phyloP scores from a whole-genome alignment of 2,888 invertebrate genomes.

The Thereva unica region DNA sequence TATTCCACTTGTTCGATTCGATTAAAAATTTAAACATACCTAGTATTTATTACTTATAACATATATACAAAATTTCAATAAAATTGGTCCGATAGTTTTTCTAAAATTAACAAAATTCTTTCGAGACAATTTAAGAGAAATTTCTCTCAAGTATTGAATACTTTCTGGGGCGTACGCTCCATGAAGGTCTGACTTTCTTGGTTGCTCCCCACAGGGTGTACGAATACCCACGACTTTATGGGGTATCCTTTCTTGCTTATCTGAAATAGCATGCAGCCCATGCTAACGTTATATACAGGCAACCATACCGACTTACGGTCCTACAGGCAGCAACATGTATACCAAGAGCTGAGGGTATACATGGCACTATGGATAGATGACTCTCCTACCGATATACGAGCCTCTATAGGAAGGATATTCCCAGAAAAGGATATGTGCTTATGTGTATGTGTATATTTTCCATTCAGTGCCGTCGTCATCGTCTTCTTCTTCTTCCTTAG shows the following conservation, averaged over 20 bases:
- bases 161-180: constrained; percentile 40
- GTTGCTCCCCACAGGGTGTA: not conserved
- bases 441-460: constrained; percentile 13
- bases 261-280: constrained; percentile 45
- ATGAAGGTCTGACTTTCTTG: constrained; percentile 21
- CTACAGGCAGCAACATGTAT: constrained; percentile 33
- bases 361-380: constrained; percentile 27
- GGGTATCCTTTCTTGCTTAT: constrained; percentile 43
- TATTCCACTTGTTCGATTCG: constrained; percentile 4
- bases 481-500: constrained; percentile 32
- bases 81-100: constrained; percentile 6
- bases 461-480: constrained; percentile 32
- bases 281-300: constrained; percentile 37
- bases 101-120: constrained; percentile 26
- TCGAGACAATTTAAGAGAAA: constrained; percentile 30
- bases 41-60: not conserved
- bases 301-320: constrained; percentile 11
- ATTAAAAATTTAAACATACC: constrained; percentile 3
- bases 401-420: constrained; percentile 34
- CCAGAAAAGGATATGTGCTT: constrained; percentile 31
- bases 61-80: constrained; percentile 19
- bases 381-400: constrained; percentile 26
- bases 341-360: constrained; percentile 26
- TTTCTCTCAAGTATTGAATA: constrained; percentile 37
- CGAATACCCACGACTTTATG: constrained; percentile 38